Conservation (phyloP, 2,113 vertebrate genomes). For the Tetraodon nigroviridis region DNA sequence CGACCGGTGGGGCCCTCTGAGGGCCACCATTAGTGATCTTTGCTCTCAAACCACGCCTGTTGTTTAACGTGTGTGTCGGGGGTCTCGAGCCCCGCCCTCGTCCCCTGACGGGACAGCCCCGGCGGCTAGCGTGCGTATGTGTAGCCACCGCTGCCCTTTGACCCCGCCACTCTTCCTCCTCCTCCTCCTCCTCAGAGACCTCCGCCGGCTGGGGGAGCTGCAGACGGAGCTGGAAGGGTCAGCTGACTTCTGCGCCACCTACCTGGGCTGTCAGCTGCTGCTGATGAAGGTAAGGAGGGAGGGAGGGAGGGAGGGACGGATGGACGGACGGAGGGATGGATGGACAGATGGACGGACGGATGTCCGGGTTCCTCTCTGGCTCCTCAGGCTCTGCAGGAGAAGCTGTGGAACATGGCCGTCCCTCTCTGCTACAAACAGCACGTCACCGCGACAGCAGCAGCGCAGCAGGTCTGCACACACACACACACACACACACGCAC, state of each 20-base stretch:
- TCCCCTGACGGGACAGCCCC: too few relatives aligned
- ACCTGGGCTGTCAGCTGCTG: conserved; percentile 91
- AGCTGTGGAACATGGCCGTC: conserved; percentile 90
- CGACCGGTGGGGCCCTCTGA: too few relatives aligned
- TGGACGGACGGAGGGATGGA: too few relatives aligned
- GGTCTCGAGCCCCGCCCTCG: too few relatives aligned
- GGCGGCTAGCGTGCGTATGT: too few relatives aligned
- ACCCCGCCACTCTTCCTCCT: too few relatives aligned
- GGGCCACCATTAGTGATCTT: too few relatives aligned
- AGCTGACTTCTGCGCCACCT: conserved; percentile 93
- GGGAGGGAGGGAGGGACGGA: too few relatives aligned
- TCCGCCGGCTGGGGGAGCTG: conserved; percentile 90
- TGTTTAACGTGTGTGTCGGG: too few relatives aligned
- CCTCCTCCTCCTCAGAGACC: conserved; percentile 87
- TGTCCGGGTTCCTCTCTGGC: neutral
- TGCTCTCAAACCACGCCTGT: too few relatives aligned
- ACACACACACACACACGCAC: neutral
- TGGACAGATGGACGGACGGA: too few relatives aligned
- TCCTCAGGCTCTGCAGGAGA: conserved; percentile 89
- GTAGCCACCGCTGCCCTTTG: too few relatives aligned
- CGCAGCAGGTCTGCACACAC: conserved; percentile 78
- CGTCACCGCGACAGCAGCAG: conserved; percentile 83
- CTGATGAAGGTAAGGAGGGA: conserved; percentile 95
- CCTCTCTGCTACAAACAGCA: conserved; percentile 93
- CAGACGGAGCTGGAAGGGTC: conserved; percentile 91